Evolutionary conservation across 2,888 invertebrate genomes (phyloP), one percentile per base, ranked within the genome.

Genomic region (Thalpophila matura): DNA sequence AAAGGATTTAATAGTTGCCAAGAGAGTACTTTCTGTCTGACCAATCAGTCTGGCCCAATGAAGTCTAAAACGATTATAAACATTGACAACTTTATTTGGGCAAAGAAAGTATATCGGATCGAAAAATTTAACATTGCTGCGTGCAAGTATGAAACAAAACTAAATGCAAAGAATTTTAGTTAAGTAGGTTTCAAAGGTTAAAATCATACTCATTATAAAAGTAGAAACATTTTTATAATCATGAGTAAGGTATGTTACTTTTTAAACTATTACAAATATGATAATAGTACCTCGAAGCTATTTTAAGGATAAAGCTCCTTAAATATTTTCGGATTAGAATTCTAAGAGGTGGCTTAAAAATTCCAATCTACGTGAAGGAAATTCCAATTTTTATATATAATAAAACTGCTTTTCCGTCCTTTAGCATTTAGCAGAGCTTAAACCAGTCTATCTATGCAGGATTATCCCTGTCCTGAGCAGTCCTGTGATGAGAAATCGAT

Each of bases 401-500:
- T 61, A 68, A 61, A 74, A 62, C 33, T 56, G 26, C 49, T 55
- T 55, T 66, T 40, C 53, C 65, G 12, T 62, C 49, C 22, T 64
- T 55, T 27, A 57, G 53, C 24, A 68, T 71, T 76, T 77, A 58
- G 63, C 61, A 43, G 55, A 70, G 74, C 69, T 72, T 49, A 54
- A 63, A 56, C 22, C 24, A 49, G 66, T 62, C 55, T 67, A 66
- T 75, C 72, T 67, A 63, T 72, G 46, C 27, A 46, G 71, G 74
- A 75, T 77, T 66, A 78, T 82, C 69, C 56, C 59, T 57, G 60
- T 65, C 72, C 60, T 70, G 68, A 72, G 63, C 61, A 72, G 58
- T 59, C 58, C 47, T 65, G 70, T 74, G 70, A 70, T 68, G 74
- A 75, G 64, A 75, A 68, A 78, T 82, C 69, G 69, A 75, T 82